A percentile compares a stretch with the other conserved stretches of the same genome.
phyloP scores from a whole-genome alignment of 2,888 invertebrate genomes.

The Rutpela maculata region DNA sequence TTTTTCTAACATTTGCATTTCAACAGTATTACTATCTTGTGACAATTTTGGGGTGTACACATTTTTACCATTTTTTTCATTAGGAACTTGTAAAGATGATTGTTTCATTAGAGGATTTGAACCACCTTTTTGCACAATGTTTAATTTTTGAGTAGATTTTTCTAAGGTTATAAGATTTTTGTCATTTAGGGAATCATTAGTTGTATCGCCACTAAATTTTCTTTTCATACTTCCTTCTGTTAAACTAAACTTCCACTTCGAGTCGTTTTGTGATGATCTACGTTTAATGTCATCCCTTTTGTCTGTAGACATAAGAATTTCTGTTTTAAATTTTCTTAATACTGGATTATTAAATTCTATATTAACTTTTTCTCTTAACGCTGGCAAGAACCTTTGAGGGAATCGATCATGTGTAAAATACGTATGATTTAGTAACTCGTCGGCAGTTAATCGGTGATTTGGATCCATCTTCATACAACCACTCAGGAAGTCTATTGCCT shows the following conservation, averaged over 20 bases:
- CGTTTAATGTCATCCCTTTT: slow-evolving; percentile 63
- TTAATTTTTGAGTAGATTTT: slow-evolving; percentile 60
- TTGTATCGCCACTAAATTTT: slow-evolving; percentile 66
- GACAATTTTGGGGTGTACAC: neutral
- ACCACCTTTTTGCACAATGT: slow-evolving; percentile 55
- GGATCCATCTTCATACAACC: slow-evolving; percentile 81
- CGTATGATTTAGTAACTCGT: slow-evolving; percentile 76
- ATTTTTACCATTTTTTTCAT: slow-evolving; percentile 33
- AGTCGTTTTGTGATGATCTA: slow-evolving; percentile 27
- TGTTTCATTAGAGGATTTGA: slow-evolving; percentile 34
- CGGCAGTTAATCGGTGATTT: slow-evolving; percentile 78
- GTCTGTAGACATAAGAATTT: slow-evolving; percentile 71
- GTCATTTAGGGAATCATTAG: slow-evolving; percentile 55
- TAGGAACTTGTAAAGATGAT: slow-evolving; percentile 16
- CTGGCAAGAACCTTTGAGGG: slow-evolving; percentile 80
- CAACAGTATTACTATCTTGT: slow-evolving; percentile 47
- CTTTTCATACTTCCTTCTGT: slow-evolving; percentile 67
- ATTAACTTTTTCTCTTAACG: slow-evolving; percentile 79
- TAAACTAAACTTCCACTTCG: slow-evolving; percentile 69
- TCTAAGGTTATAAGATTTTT: slow-evolving; percentile 53
- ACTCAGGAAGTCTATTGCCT: slow-evolving; percentile 73
- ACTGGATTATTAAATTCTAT: slow-evolving; percentile 79
- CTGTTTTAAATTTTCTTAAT: slow-evolving; percentile 70
- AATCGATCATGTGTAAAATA: slow-evolving; percentile 73
- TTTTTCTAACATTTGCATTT: slow-evolving; percentile 67